phyloP scores from a whole-genome alignment of 2,113 vertebrate genomes.

The Rattus rattus region DNA sequence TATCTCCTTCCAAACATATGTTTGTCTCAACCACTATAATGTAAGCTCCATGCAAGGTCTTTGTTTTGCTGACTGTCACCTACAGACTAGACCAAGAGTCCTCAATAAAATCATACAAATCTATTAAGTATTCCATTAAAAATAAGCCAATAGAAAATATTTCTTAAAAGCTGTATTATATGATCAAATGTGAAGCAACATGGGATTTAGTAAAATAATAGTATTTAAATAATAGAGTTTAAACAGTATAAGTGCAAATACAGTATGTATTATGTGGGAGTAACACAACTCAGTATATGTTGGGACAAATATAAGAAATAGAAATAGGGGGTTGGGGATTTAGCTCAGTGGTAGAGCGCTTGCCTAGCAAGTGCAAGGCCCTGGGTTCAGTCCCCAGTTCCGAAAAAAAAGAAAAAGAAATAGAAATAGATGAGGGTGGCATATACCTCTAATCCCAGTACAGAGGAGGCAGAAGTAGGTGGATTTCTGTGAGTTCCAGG shows the following conservation, averaged over 20 bases:
- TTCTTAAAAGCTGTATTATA: constrained; percentile 5
- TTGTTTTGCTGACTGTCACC: not conserved
- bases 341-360: no score
- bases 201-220: not conserved
- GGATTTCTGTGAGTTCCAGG: not conserved
- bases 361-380: no score
- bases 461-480: not conserved
- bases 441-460: not conserved
- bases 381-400: no score
- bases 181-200: constrained; percentile 34
- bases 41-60: not conserved
- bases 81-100: not conserved
- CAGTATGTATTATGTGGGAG: not conserved
- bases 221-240: not conserved
- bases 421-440: not conserved
- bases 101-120: not conserved
- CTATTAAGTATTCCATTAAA: constrained; percentile 30
- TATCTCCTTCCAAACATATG: not conserved
- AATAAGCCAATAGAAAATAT: not conserved
- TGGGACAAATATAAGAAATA: constrained; percentile 16
- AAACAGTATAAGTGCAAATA: not conserved
- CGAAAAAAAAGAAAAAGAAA: not conserved
- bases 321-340: no score
- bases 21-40: not conserved
- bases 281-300: not conserved